phyloP scores from a whole-genome alignment of 2,113 vertebrate genomes.

The Sphyrna mokarran region DNA sequence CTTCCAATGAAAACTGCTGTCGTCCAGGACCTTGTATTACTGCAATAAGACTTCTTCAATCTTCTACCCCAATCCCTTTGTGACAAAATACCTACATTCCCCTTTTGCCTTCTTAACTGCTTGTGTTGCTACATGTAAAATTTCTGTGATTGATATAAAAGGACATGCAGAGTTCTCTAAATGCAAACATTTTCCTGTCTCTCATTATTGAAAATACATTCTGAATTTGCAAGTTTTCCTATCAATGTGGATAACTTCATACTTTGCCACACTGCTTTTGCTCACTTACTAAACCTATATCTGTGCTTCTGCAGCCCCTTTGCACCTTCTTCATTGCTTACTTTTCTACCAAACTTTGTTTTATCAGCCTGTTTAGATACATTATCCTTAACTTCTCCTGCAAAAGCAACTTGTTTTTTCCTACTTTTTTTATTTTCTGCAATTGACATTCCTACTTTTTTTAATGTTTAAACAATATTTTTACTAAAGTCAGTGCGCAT shows the following conservation, averaged over 20 bases:
- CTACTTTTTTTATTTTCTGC: neutral
- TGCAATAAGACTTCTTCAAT: too few species aligned
- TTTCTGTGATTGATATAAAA: neutral
- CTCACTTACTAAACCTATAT: neutral
- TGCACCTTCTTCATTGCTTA: neutral
- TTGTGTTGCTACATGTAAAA: neutral
- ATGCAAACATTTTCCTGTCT: too few species aligned
- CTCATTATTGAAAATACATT: neutral
- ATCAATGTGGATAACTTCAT: neutral
- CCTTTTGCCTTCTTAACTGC: neutral
- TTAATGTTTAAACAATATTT: neutral
- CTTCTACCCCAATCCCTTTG: too few species aligned
- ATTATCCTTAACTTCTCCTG: neutral
- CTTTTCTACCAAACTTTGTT: neutral
- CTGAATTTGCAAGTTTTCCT: neutral
- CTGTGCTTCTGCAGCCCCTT: neutral
- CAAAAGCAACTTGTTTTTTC: neutral
- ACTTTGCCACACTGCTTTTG: neutral
- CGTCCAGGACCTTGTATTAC: too few species aligned
- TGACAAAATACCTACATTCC: too few species aligned
- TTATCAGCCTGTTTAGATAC: neutral
- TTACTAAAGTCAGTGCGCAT: neutral
- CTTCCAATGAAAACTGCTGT: too few species aligned
- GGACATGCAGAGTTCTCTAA: too few species aligned
- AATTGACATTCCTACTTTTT: neutral